Conservation (phyloP, 2,113 vertebrate species). For the Megaceryle maxima region DNA sequence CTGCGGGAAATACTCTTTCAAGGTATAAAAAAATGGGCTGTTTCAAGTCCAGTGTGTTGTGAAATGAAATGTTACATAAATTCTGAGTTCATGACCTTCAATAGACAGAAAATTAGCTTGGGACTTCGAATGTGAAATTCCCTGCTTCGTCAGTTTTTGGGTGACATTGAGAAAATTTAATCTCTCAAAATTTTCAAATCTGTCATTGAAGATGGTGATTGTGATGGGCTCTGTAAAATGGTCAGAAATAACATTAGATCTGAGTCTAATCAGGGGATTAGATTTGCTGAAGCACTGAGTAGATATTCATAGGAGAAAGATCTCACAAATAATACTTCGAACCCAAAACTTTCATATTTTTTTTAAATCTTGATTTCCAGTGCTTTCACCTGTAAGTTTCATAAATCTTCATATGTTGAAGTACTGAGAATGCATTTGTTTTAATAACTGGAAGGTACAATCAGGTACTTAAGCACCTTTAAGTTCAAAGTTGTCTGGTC, state of each 20-base stretch:
- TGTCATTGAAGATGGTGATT: neutral
- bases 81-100: neutral
- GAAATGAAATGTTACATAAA: neutral
- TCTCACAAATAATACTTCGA: neutral
- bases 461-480: neutral
- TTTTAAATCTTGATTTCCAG: neutral
- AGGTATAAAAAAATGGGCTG: neutral
- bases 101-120: neutral
- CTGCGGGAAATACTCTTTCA: neutral
- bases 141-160: neutral
- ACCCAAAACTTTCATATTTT: neutral
- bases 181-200: neutral
- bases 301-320: neutral
- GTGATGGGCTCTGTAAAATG: neutral
- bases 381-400: neutral
- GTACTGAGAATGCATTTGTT: neutral
- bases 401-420: neutral
- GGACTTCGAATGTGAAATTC: neutral
- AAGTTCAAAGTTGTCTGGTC: neutral
- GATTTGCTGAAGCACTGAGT: neutral
- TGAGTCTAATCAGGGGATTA: neutral
- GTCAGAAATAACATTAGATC: neutral
- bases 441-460: neutral
- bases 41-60: neutral
- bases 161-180: neutral